Conservation (phyloP, 2,888 invertebrate genomes). For the Subacronicta megacephala region DNA sequence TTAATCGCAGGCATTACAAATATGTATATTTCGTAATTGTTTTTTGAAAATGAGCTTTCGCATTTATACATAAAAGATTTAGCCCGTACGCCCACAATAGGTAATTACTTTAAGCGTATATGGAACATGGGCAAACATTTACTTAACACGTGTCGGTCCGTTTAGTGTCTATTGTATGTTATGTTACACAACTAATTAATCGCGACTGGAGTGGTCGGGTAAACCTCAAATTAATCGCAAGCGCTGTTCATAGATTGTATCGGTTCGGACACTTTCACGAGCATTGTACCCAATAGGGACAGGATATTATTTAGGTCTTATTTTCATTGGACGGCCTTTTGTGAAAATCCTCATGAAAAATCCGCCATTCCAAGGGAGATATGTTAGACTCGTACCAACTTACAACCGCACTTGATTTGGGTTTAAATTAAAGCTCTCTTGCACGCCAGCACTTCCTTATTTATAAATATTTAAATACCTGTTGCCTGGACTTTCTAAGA, state of each 20-base stretch:
- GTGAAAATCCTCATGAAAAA: too few species aligned
- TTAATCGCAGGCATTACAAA: too few species aligned
- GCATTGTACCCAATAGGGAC: background rate
- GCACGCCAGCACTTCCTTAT: too few species aligned
- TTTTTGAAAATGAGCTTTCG: conserved; percentile 1
- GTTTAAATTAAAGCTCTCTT: too few species aligned
- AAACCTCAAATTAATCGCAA: conserved; percentile 45
- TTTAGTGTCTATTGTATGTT: too few species aligned
- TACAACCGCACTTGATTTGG: too few species aligned
- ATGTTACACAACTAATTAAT: conserved; percentile 44
- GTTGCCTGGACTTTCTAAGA: too few species aligned
- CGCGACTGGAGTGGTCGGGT: conserved; percentile 31
- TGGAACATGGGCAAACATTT: conserved; percentile 6
- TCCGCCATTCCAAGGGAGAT: too few species aligned
- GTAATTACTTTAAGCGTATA: background rate
- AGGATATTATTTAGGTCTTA: too few species aligned
- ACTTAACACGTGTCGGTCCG: conserved; percentile 15
- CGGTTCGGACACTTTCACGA: conserved; percentile 7
- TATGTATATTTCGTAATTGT: background rate
- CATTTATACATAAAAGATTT: background rate
- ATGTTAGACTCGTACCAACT: too few species aligned
- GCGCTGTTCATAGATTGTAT: conserved; percentile 12
- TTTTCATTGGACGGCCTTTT: too few species aligned
- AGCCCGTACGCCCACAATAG: background rate
- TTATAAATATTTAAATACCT: too few species aligned